Evolutionary conservation across 2,888 invertebrate genomes (phyloP), one percentile per base, ranked within the genome.

Genomic region (Kuschelorhynchus macadamiae): DNA sequence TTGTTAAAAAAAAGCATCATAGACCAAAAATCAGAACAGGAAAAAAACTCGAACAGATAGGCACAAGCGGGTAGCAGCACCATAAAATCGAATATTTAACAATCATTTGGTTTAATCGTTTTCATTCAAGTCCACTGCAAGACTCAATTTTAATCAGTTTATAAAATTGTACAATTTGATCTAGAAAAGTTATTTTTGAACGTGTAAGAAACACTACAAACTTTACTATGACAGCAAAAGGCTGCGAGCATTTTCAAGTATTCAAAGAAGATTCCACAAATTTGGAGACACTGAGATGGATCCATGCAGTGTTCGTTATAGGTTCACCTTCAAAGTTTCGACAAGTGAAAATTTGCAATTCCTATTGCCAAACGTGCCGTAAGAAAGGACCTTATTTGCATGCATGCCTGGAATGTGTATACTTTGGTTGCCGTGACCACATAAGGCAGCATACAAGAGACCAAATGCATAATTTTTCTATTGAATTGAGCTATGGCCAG

Each of bases 351-450:
- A 71, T 77, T 32, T 74, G 71, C 53, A 77, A 77, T 62, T 61
- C 75, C n/a, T 77, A 73, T 55, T 96, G 96, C 84, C 92, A 94
- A 76, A 88, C 90, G 25, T 96, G 96, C 82, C 90, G 91, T 75
- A 89, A 89, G 72, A 88, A 90, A 67, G 92, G 92, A 17, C 90
- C 92, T n/a, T 89, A 94, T 65, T 86, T 95, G 76, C 93, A 93
- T 80, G 91, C 93, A 18, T 95, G 95, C 79, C 86, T 95, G 66
- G 93, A 95, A 78, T 98, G 98, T 85, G 94, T 97, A 75, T 96
- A 90, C 85, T 96, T 98, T 83, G 97, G 94, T 55, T 98, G 98
- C 82, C 93, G 93, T 76, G 89, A 89, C 63, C 97, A 97, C 82
- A 94, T 96, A 73, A 90, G 92, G 77, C 92, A 94, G 60, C 97